Percentiles rank a stretch among this genome's conserved stretches.
These are phyloP conservation scores for Rissa tridactyla DNA, from an alignment of 2,113 vertebrate genomes.

Conservation along the genomic window DNA sequence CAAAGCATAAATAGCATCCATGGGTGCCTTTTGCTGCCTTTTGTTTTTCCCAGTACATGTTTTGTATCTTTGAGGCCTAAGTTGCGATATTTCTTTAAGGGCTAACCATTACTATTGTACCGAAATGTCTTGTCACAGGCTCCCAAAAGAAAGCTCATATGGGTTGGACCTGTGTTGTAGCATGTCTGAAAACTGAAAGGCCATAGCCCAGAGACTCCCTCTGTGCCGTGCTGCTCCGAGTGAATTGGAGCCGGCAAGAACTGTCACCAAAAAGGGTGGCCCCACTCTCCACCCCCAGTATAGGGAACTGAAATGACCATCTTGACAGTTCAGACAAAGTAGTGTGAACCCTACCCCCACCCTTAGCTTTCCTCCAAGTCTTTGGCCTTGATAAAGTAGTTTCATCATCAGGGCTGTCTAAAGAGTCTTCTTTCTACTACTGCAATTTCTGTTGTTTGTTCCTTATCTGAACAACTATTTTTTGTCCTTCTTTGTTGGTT, in stretches of 20 bases:
- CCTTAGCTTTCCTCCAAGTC: background rate
- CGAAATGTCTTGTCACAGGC: background rate
- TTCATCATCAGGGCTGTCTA: background rate
- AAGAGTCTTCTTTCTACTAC: background rate
- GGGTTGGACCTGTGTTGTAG: background rate
- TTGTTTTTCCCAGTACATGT: background rate
- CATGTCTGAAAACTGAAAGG: background rate
- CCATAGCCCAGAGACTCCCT: background rate
- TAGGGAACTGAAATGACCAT: background rate
- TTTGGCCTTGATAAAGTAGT: background rate
- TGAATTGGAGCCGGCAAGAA: background rate
- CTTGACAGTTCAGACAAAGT: background rate
- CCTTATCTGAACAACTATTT: background rate
- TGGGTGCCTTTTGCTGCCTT: background rate
- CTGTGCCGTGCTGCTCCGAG: fast-evolving
- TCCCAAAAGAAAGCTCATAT: background rate
- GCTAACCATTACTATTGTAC: background rate
- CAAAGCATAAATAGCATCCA: background rate
- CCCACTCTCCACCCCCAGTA: background rate
- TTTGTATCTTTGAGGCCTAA: background rate
- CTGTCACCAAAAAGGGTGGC: background rate
- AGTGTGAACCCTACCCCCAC: fast-evolving
- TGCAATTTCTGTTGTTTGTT: background rate
- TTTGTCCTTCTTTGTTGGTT: background rate
- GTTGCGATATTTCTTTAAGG: background rate